Percentiles rank a stretch among this genome's conserved stretches.
Conservation (phyloP, 2,797 vertebrate species). For the Microtus obscurus region DNA sequence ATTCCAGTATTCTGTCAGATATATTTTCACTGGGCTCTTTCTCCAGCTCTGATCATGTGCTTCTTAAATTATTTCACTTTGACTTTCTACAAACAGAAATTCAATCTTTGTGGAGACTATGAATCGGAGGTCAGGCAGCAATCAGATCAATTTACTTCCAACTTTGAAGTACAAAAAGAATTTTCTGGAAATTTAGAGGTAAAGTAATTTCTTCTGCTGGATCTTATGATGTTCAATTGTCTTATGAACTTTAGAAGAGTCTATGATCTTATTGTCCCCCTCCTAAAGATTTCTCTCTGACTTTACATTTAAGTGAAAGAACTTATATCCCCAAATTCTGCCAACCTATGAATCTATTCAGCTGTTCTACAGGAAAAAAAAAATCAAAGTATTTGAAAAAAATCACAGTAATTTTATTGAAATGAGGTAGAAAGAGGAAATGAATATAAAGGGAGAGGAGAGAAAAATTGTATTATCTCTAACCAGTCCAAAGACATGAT, state of each 20-base stretch:
- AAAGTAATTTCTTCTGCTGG: slow-evolving; percentile 53
- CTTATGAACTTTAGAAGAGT: slow-evolving; percentile 48
- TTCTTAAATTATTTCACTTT: slow-evolving; percentile 59
- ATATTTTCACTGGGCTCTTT: background rate
- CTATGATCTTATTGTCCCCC: slow-evolving; percentile 6
- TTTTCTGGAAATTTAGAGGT: slow-evolving; percentile 53
- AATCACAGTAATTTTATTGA: slow-evolving; percentile 10
- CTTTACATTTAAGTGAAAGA: slow-evolving; percentile 47
- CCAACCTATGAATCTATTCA: background rate
- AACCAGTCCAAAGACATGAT: background rate
- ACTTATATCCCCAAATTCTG: background rate
- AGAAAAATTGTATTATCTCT: background rate
- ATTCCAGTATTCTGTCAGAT: background rate
- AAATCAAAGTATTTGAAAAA: background rate
- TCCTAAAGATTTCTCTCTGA: slow-evolving; percentile 60
- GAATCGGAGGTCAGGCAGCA: slow-evolving; percentile 39
- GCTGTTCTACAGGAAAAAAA: background rate
- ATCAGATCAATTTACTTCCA: slow-evolving; percentile 63
- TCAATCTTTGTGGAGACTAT: slow-evolving; percentile 44
- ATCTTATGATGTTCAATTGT: slow-evolving; percentile 15
- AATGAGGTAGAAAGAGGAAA: background rate
- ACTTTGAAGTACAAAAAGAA: slow-evolving; percentile 52
- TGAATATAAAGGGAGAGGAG: background rate
- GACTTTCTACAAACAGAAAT: slow-evolving; percentile 63
- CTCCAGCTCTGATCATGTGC: slow-evolving; percentile 5